phyloP scores from a whole-genome alignment of 2,797 vertebrate species.

The Neosilurus hyrtlii region DNA sequence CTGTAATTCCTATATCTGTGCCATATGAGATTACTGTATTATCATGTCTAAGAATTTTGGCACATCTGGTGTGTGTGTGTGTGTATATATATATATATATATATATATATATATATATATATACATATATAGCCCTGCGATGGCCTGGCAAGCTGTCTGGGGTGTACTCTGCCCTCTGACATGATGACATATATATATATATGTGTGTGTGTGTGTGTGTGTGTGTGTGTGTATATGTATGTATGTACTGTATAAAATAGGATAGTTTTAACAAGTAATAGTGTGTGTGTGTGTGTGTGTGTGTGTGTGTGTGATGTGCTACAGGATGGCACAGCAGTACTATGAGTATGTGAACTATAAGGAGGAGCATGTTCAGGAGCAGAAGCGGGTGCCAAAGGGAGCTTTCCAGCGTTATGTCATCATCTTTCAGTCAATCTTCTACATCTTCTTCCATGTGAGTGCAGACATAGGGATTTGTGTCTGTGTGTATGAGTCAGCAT shows the following conservation, averaged over 20 bases:
- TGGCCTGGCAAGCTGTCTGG: no score
- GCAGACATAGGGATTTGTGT: neutral
- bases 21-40: neutral
- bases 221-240: no score
- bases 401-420: conserved; percentile 82
- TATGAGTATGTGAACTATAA: conserved; percentile 88
- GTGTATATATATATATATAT: no score
- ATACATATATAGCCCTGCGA: no score
- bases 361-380: conserved; percentile 84
- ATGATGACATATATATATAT: no score
- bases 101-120: no score
- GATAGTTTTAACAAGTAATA: no score
- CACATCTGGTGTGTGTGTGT: no score
- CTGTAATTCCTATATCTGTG: neutral
- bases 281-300: conserved; percentile 8
- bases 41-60: neutral
- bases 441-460: conserved; percentile 85
- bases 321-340: conserved; percentile 96
- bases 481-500: conserved; percentile 20
- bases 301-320: conserved; percentile 9
- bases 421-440: conserved; percentile 87
- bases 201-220: no score
- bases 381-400: conserved; percentile 76
- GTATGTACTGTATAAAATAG: no score
- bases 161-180: no score